Evolutionary conservation across 2,888 invertebrate species (phyloP).

Genomic region (Drosophila leonis): DNA sequence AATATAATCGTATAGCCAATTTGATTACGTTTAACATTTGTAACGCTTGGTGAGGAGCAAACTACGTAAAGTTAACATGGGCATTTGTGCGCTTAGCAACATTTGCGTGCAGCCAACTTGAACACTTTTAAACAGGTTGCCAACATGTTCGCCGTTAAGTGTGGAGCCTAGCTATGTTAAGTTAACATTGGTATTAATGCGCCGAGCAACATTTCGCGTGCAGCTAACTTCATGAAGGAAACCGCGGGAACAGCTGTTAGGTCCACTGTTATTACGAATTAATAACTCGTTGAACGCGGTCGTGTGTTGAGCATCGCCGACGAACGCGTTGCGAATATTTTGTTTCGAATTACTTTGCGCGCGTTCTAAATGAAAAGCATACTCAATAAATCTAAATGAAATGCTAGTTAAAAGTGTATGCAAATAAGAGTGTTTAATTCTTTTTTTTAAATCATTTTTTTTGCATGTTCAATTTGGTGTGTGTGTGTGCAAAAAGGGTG

Average conservation of each 20-base stretch:
- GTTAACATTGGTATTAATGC: not conserved
- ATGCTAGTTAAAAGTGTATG: slow-evolving; percentile 1
- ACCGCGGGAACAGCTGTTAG: slow-evolving; percentile 37
- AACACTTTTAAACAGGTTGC: not conserved
- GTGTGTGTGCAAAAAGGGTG: slow-evolving; percentile 56
- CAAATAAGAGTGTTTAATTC: not conserved
- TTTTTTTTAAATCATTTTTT: slow-evolving; percentile 23
- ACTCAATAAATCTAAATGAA: slow-evolving; percentile 4
- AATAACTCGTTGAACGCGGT: slow-evolving; percentile 48
- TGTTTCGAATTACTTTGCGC: slow-evolving; percentile 51
- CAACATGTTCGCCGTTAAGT: not conserved
- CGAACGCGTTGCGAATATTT: slow-evolving; percentile 28
- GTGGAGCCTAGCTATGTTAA: not conserved
- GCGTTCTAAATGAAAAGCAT: slow-evolving; percentile 29
- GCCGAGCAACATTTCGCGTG: slow-evolving; percentile 11
- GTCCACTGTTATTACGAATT: slow-evolving; percentile 40
- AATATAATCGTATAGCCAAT: not conserved
- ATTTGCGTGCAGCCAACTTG: not conserved
- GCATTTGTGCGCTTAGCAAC: not conserved
- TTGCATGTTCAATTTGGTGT: slow-evolving; percentile 30
- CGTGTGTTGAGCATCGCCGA: slow-evolving; percentile 26
- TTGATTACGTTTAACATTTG: not conserved
- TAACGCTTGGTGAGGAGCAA: not conserved
- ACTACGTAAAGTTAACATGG: not conserved
- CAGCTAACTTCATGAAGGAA: slow-evolving; percentile 32